Base-by-base conservation (phyloP, 1,140 invertebrate species). In the Theocolax elegans region DNA sequence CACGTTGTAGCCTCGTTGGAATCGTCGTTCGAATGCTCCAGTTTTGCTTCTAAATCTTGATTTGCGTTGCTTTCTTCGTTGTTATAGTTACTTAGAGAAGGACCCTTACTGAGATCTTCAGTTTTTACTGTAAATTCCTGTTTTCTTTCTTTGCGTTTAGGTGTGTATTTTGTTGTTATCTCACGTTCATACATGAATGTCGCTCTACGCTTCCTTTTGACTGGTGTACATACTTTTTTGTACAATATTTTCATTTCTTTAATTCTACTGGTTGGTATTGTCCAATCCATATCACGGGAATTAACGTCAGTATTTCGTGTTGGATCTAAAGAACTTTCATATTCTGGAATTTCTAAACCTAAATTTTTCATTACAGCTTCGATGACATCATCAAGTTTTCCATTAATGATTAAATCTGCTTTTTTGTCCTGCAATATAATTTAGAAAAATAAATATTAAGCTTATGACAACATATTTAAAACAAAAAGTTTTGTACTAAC, bases 331-430 rank as follows among this genome's bases (percentile, higher is more conserved):
- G 87, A 79, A 25, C 86, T 81, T 53, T 87, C 86, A 79, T 96
- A 96, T 42, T 89, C 86, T 3, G 91, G 89, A 75, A 94, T 91
- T 74, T 92, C 89, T 6, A 95, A 70, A 25, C 88, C 88, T 29
- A 97, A 83, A 58, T 90, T 87, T 79, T 92, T 89, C 87, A 94
- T 92, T 1, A 98, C 85, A 76, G 89, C 89, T 65, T 87, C 85
- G 79, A 98, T 90, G 38, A 98, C 89, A 72, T 91, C 90, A 85
- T 98, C 96, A 7, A 98, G 93, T 86, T 95, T 97, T 35, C 91
- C 90, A 78, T 96, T 92, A 73, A 98, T 96, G 56, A 95, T 89
- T 54, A 99, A 84, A 84, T 97, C 92, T 29, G 95, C 94, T 86
- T 96, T 95, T 77, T 94, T 95, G 78, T 99, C 95, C 93, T 96